Conservation (phyloP, 2,797 vertebrate genomes). For the Myripristis jacobus region DNA sequence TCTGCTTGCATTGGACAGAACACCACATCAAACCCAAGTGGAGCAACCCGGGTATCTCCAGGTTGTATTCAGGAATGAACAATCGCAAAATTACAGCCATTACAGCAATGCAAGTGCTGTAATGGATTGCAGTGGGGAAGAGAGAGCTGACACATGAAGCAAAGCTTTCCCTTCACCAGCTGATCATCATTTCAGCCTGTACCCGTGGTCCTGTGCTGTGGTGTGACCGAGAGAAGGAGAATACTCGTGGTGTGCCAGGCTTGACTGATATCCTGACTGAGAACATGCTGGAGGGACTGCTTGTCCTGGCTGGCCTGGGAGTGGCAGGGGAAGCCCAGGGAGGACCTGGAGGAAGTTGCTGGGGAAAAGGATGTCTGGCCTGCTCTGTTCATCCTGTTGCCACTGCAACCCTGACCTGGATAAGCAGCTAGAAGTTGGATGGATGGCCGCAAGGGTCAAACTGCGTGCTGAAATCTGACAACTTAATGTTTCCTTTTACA, state of each 20-base stretch:
- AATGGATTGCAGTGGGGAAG: background rate
- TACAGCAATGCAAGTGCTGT: background rate
- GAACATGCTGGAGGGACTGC: background rate
- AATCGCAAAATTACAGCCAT: too few species aligned
- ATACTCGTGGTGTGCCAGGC: background rate
- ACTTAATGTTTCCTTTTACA: too few species aligned
- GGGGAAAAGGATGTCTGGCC: too few species aligned
- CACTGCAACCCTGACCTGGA: too few species aligned
- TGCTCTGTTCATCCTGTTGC: too few species aligned
- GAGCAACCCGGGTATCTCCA: too few species aligned
- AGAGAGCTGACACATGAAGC: background rate
- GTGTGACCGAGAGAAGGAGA: slow-evolving; percentile 2
- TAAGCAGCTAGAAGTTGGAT: too few species aligned
- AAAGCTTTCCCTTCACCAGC: background rate
- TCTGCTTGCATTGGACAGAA: background rate
- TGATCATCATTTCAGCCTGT: background rate
- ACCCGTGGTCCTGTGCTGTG: slow-evolving; percentile 8
- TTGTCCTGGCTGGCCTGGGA: background rate
- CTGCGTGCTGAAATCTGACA: background rate
- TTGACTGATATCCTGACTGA: too few species aligned
- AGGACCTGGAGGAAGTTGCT: background rate
- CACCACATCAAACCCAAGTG: background rate
- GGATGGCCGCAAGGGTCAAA: too few species aligned
- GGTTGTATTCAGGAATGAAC: too few species aligned
- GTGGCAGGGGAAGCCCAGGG: background rate